Evolutionary conservation across 2,113 vertebrate species (phyloP).

Genomic region (Seriola dumerili): DNA sequence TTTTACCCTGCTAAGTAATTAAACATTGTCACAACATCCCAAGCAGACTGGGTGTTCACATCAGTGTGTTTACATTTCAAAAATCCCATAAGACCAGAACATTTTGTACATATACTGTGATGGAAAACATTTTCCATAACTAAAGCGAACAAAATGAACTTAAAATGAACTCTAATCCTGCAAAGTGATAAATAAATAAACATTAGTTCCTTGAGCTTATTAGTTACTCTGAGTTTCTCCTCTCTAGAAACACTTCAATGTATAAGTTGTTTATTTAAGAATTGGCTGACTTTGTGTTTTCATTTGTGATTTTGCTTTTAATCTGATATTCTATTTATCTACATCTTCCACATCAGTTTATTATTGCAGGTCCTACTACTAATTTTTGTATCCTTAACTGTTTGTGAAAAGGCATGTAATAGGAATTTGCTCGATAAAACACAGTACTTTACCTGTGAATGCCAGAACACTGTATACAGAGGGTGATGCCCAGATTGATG

Average conservation of each 20-base stretch:
- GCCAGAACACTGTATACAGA: conserved; percentile 98
- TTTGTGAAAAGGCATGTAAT: neutral
- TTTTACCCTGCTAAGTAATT: conserved; percentile 8
- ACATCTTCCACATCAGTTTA: neutral
- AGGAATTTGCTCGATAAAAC: neutral
- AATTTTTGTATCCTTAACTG: neutral
- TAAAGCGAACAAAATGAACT: conserved; percentile 30
- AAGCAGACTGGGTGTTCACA: conserved; percentile 5
- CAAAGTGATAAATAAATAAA: neutral
- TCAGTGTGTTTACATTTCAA: conserved; percentile 46
- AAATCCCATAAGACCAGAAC: conserved; percentile 19
- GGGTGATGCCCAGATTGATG: conserved; percentile 96
- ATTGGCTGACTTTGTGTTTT: neutral
- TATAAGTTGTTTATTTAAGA: neutral
- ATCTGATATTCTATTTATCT: neutral
- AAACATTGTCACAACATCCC: neutral
- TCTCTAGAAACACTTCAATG: neutral
- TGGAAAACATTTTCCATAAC: fast-evolving
- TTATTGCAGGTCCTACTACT: neutral
- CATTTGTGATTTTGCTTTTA: neutral
- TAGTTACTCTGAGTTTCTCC: neutral
- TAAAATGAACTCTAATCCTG: conserved; percentile 8
- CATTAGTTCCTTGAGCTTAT: neutral
- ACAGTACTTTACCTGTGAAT: conserved; percentile 91
- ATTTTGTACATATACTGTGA: neutral